Base-by-base conservation (phyloP, 2,113 vertebrate genomes). In the Balaenoptera acutorostrata region DNA sequence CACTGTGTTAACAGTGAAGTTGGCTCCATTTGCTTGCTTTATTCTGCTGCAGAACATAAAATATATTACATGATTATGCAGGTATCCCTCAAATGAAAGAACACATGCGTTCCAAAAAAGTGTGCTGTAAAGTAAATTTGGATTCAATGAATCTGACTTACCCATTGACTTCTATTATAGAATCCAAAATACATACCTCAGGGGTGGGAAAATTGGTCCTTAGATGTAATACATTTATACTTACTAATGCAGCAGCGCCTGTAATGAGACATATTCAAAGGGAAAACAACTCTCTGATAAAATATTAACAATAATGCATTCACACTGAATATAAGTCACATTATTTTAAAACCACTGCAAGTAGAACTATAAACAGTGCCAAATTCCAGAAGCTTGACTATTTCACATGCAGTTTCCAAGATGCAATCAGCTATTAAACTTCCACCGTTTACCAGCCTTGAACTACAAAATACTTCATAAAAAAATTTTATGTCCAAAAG, bases 251-350 rank as follows among this genome's bases (percentile, higher is more conserved):
- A 97, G 78, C 63, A 95, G 78, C 2, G 61, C 75, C 83, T 94
- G 10, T 96, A 94, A 97, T 94, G 92, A 94, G 80, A 88, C 55
- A 95, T 91, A 95, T 93, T 97, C 81, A 96, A 94, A 96, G 88
- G 92, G 75, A 97, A 98, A 98, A 96, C 95, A 98, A 97, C 71
- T 93, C 93, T 94, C 80, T 97, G 88, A 96, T 97, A 96, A 98
- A 98, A 97, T 97, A 96, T 96, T 97, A 97, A 98, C 85, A 96
- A 57, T 80, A 96, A 92, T 88, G 88, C 88, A 94, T 92, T 98
- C 66, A 57, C 80, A 93, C 64, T 95, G 95, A 95, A 75, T 90
- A 90, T 89, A 87, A 96, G 91, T 93, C 91, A 85, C 66, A 96
- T 96, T 94, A 93, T 96, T 95, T 97, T 95, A 88, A 98, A 98